Conservation (phyloP, 2,888 invertebrate genomes). For the Drosophila pseudotalamancana region DNA sequence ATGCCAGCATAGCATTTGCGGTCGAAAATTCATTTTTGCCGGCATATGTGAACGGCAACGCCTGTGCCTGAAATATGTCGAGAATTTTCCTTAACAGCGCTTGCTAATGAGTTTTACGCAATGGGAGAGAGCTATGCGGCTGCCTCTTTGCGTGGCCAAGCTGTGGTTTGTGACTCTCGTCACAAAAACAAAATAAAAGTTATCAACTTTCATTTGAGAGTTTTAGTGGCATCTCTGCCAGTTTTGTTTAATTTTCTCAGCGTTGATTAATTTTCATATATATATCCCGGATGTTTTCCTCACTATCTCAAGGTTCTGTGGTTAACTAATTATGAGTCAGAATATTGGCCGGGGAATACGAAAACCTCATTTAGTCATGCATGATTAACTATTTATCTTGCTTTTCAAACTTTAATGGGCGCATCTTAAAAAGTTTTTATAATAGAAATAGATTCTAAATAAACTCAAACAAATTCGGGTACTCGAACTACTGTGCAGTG, state of each 20-base stretch:
- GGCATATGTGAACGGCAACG: conserved; percentile 42
- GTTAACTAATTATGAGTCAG: conserved; percentile 41
- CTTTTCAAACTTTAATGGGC: conserved; percentile 59
- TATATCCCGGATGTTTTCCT: neutral
- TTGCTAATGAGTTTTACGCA: conserved; percentile 67
- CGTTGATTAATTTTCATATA: conserved; percentile 66
- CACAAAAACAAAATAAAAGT: conserved; percentile 43
- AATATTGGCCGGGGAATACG: conserved; percentile 61
- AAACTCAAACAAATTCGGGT: conserved; percentile 20
- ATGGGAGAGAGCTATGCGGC: conserved; percentile 24
- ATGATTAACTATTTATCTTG: conserved; percentile 66
- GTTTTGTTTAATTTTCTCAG: conserved; percentile 15
- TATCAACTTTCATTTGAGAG: conserved; percentile 67
- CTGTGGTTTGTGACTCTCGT: conserved; percentile 21
- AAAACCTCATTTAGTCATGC: conserved; percentile 48
- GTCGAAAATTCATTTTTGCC: conserved; percentile 67
- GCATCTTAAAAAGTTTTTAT: conserved; percentile 59
- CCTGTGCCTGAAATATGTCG: conserved; percentile 59
- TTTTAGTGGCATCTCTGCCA: conserved; percentile 49
- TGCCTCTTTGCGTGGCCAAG: conserved; percentile 7
- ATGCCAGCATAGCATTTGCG: conserved; percentile 68
- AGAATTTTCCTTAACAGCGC: conserved; percentile 56
- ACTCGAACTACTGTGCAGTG: conserved; percentile 31
- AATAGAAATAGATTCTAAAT: conserved; percentile 17
- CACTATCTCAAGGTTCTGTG: conserved; percentile 26